These are phyloP conservation scores for Parus major DNA, from an alignment of 2,113 vertebrate species.

Conservation along the genomic window DNA sequence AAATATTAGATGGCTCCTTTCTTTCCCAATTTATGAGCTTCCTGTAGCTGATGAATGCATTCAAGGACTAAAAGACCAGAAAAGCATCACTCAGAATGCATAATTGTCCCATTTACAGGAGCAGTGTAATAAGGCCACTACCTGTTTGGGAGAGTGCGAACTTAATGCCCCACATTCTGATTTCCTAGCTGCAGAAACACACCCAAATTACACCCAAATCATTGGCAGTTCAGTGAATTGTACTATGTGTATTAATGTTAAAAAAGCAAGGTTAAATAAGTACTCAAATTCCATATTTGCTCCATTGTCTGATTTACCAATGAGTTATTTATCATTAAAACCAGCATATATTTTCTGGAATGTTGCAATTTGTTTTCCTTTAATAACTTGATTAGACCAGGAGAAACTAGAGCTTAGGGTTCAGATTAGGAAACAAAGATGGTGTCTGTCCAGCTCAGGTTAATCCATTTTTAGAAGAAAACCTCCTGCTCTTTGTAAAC, in stretches of 20 bases:
- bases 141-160: neutral
- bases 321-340: neutral
- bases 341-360: neutral
- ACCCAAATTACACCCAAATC: neutral
- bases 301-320: neutral
- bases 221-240: neutral
- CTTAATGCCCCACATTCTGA: neutral
- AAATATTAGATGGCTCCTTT: neutral
- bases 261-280: neutral
- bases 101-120: neutral
- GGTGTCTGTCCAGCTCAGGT: neutral
- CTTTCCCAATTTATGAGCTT: neutral
- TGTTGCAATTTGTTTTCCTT: neutral
- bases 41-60: neutral
- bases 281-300: neutral
- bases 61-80: neutral
- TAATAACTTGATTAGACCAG: neutral
- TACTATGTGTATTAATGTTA: neutral
- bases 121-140: neutral
- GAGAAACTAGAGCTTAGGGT: neutral
- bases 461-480: neutral
- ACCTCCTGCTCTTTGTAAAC: neutral
- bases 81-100: neutral
- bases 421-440: neutral
- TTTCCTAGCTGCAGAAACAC: neutral